Base-by-base conservation (phyloP, 1,140 invertebrate species). In the Bacillus rossius region DNA sequence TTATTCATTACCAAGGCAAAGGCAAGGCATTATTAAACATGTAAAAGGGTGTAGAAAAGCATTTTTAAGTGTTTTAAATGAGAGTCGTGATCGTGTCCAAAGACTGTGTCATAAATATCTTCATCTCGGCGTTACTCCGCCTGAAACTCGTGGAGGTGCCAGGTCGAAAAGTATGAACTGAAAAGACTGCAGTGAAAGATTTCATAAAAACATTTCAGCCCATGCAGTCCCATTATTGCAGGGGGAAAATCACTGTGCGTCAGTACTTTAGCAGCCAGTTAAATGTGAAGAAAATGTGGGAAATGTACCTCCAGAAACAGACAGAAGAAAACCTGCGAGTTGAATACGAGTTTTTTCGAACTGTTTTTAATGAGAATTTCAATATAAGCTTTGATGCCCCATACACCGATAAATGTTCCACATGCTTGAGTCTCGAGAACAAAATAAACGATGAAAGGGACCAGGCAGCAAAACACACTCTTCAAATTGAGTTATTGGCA, bases 391-490 rank as follows among this genome's bases (percentile, higher is more conserved):
- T 58, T 34, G 47, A 34, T 17, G 41, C 25, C 3, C 57, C 50
- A n/a, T 34, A 20, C 25, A 40, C 34, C 20, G 20, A 53, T 34
- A 13, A 34, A 19, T 58, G 55, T 52, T 58, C 57, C 34, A 58
- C 19, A 45, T 58, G 57, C 37, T n/a, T 34, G 51, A n/a, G 34
- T 55, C 53, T 54, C 23, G 47, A 38, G 26, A 43, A 56, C 17
- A 25, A 51, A 49, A 43, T 56, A 51, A 51, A 56, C 23, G n/a
- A 55, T 53, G 49, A 58, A 54, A 58, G 53, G 34, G 50, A 55
- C 38, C n/a, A 16, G 22, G 8, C 5, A 20, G 8, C 14, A 34
- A 53, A 26, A 40, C 20, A 34, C 37, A 40, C 17, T 14, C 17
- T 55, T 19, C 17, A 23, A 34, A 50, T 23, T 49, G 54, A 45